A percentile compares a stretch with the other conserved stretches of the same genome.
phyloP scores from a whole-genome alignment of 2,113 vertebrate genomes.

The Macrotus californicus region DNA sequence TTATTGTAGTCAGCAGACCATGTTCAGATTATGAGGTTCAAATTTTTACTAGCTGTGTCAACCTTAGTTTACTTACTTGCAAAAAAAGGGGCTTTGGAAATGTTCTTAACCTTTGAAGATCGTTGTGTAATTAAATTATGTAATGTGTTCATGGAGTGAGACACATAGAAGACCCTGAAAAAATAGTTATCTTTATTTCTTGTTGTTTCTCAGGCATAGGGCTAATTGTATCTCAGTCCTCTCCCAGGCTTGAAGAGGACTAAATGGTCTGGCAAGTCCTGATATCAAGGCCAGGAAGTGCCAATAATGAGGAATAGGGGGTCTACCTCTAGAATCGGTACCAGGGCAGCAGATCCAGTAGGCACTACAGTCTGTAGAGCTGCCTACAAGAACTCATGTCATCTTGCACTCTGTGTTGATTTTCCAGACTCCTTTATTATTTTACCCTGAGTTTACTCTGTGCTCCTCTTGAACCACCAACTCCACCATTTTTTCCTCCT shows the following conservation, averaged over 20 bases:
- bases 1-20: not conserved
- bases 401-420: not conserved
- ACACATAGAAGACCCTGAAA: not conserved
- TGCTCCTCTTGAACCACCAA: not conserved
- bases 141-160: not conserved
- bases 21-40: not conserved
- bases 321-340: not conserved
- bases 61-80: constrained; percentile 4
- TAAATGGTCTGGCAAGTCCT: not conserved
- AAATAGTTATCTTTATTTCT: constrained; percentile 22
- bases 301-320: not conserved
- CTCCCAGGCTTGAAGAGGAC: not conserved
- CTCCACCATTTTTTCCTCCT: not conserved
- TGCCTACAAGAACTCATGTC: not conserved
- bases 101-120: not conserved
- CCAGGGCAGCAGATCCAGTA: not conserved
- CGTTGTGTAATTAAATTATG: not conserved
- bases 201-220: not conserved
- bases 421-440: not conserved
- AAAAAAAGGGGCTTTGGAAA: not conserved
- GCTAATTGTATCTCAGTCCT: not conserved
- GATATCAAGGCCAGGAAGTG: constrained; percentile 9
- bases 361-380: not conserved
- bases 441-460: constrained; percentile 30
- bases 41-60: not conserved